Percentiles rank a stretch among this genome's conserved stretches.
Evolutionary conservation across 1,140 invertebrate genomes (phyloP).

Genomic region (Drosophila pectinifera): DNA sequence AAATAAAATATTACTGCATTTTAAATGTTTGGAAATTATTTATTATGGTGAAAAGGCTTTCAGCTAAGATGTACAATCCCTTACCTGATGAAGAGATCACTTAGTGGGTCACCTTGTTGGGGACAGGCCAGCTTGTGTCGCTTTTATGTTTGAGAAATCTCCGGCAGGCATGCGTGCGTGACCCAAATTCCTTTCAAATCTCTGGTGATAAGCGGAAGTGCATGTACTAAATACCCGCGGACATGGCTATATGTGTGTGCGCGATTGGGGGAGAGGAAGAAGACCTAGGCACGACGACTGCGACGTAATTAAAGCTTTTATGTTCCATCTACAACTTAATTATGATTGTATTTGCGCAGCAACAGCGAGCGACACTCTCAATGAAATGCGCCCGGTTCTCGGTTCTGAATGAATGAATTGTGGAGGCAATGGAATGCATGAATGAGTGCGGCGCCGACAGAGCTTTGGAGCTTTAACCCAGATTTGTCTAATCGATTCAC

Average conservation of each 20-base stretch:
- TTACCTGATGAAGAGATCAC: neutral
- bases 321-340: constrained; percentile 78
- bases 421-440: constrained; percentile 56
- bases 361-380: constrained; percentile 20
- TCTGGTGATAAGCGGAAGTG: constrained; percentile 73
- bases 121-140: neutral
- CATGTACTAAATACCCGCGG: constrained; percentile 65
- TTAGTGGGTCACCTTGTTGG: neutral
- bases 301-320: constrained; percentile 72
- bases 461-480: constrained; percentile 34
- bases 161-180: constrained; percentile 16
- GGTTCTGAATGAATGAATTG: constrained; percentile 51
- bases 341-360: constrained; percentile 77
- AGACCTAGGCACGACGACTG: constrained; percentile 47
- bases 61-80: no score
- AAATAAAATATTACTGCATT: no score
- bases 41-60: no score
- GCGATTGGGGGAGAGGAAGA: constrained; percentile 31
- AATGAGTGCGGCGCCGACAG: constrained; percentile 27
- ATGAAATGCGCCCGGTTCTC: constrained; percentile 33
- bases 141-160: constrained; percentile 6
- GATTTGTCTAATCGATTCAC: constrained; percentile 17
- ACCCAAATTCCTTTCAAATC: constrained; percentile 70
- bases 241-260: constrained; percentile 10
- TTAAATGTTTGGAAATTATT: no score